Evolutionary conservation across 2,113 vertebrate genomes (phyloP), one percentile per base, ranked within the genome.

Genomic region (Sturnus vulgaris): DNA sequence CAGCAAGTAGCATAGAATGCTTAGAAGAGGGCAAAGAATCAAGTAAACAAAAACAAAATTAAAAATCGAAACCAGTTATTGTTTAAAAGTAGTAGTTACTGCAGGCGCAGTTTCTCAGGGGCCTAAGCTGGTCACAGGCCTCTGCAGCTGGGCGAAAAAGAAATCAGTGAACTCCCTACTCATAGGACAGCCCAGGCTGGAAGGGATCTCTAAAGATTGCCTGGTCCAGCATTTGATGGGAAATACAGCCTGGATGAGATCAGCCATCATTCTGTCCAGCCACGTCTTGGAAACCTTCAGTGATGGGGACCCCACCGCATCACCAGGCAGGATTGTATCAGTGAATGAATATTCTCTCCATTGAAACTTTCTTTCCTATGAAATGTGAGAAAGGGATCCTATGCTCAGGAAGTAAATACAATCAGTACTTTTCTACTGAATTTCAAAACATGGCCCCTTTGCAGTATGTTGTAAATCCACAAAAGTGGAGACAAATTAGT

Each of bases 241-340:
- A 84, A 92, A 59, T 27, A 10, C 28, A 82, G 21, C 22, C 70
- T 65, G 22, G 25, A 23, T 39, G 25, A 81, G 14, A 33, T 52
- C 49, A 53, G 5, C 5, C 16, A 35, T 20, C 15, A 63, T 6
- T 5, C 17, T 66, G 13, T 33, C 18, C 16, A 55, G 25, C 5
- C 4, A 5, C 9, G n/a, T 16, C 9, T 72, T 42, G 59, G 59
- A 87, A 87, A 64, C 6, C 4, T 72, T 4, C 27, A 60, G 19
- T 5, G 1, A 14, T 30, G 12, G 21, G 9, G 3, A 16, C 12
- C 16, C 9, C 17, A 28, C 4, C 15, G 24, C 5, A 2, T 42
- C 8, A 15, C 37, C 63, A 12, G 15, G 16, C 3, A 19, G 77
- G 10, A 24, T 33, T 44, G 14, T 33, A 66, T 15, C 13, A 27